phyloP scores from a whole-genome alignment of 2,797 vertebrate genomes.

The Peromyscus nudipes region DNA sequence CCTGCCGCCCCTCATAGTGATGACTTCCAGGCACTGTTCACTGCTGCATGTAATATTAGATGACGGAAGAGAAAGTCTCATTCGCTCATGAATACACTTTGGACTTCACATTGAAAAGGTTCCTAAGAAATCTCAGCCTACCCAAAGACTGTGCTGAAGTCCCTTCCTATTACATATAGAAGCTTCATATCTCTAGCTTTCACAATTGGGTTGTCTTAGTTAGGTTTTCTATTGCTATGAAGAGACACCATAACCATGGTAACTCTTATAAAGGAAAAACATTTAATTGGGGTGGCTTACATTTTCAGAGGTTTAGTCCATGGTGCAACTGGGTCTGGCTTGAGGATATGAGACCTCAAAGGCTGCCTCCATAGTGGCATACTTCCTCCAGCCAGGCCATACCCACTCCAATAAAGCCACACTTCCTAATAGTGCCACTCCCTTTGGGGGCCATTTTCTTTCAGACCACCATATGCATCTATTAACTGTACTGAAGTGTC shows the following conservation, averaged over 20 bases:
- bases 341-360: background rate
- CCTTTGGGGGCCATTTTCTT: background rate
- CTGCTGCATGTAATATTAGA: background rate
- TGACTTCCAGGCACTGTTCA: background rate
- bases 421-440: background rate
- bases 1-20: background rate
- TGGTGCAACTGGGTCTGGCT: background rate
- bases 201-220: background rate
- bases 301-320: background rate
- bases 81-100: background rate
- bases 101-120: background rate
- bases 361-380: background rate
- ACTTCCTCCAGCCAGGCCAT: background rate
- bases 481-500: constrained; percentile 33
- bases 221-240: background rate
- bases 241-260: background rate
- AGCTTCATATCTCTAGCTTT: background rate
- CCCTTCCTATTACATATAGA: background rate
- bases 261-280: background rate
- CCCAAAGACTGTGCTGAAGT: background rate
- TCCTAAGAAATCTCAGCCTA: background rate
- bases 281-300: background rate
- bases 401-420: background rate
- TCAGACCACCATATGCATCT: background rate
- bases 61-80: background rate